Evolutionary conservation across 2,797 vertebrate genomes (phyloP).

Genomic region (Poeciliopsis paucimaculata): DNA sequence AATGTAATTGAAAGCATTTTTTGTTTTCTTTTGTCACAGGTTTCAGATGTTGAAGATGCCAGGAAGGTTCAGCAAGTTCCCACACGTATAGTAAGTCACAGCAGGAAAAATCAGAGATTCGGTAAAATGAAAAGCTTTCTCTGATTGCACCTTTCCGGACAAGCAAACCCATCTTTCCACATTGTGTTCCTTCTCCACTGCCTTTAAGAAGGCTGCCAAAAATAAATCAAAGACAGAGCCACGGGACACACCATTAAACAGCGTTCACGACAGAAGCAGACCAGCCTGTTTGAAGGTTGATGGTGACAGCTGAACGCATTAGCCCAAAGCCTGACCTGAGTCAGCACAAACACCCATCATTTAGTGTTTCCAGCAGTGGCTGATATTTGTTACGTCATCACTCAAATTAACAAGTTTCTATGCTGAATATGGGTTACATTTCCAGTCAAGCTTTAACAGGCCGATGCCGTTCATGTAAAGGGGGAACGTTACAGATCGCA

Average conservation of each 20-base stretch:
- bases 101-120: neutral
- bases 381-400: neutral
- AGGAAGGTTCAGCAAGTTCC: neutral
- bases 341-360: neutral
- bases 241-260: neutral
- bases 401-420: neutral
- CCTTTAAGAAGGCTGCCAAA: slow-evolving; percentile 4
- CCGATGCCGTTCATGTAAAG: neutral
- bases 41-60: neutral
- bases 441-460: neutral
- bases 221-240: neutral
- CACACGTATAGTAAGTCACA: neutral
- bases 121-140: neutral
- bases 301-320: neutral
- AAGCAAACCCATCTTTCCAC: neutral
- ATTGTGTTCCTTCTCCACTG: slow-evolving; percentile 8
- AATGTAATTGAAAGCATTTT: neutral
- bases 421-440: neutral
- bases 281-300: neutral
- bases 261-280: neutral
- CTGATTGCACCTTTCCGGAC: neutral
- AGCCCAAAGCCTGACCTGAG: neutral
- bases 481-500: neutral
- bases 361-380: neutral
- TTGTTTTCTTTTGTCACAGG: neutral